These are phyloP conservation scores for Agrotis clavis DNA, from an alignment of 2,888 invertebrate genomes.

Conservation along the genomic window DNA sequence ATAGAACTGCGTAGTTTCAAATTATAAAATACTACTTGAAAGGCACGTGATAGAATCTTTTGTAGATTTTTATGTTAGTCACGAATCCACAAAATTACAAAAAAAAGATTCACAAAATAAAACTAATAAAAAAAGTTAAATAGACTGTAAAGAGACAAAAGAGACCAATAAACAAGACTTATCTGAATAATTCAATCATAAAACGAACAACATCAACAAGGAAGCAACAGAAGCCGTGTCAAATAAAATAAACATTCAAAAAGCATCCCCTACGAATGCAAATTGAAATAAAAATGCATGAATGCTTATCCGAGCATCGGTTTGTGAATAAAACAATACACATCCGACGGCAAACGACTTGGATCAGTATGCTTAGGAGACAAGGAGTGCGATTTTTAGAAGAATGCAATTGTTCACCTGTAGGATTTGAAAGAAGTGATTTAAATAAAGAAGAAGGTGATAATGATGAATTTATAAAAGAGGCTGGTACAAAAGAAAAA, in stretches of 20 bases:
- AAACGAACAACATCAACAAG: conserved; percentile 35
- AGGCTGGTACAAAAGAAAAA: not conserved
- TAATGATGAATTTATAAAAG: not conserved
- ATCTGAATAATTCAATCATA: conserved; percentile 37
- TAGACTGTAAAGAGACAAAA: not conserved
- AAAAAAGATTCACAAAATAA: not conserved
- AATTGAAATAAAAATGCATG: conserved; percentile 83
- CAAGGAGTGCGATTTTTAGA: conserved; percentile 50
- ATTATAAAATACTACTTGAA: not conserved
- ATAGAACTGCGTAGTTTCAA: too few relatives aligned
- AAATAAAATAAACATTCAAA: conserved; percentile 67
- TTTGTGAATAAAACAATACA: conserved; percentile 80
- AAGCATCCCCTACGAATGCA: conserved; percentile 71
- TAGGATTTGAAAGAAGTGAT: conserved; percentile 2
- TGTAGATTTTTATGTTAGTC: not conserved
- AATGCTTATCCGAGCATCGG: conserved; percentile 74
- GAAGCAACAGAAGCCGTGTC: conserved; percentile 47
- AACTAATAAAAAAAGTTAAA: not conserved
- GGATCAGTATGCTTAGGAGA: conserved; percentile 54
- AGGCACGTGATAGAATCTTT: not conserved
- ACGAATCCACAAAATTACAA: not conserved
- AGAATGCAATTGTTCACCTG: conserved; percentile 38
- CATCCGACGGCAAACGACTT: conserved; percentile 64
- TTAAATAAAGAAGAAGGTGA: not conserved
- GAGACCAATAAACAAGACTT: not conserved